Base-by-base conservation (phyloP, 2,888 invertebrate genomes). In the Spilarctia lutea region DNA sequence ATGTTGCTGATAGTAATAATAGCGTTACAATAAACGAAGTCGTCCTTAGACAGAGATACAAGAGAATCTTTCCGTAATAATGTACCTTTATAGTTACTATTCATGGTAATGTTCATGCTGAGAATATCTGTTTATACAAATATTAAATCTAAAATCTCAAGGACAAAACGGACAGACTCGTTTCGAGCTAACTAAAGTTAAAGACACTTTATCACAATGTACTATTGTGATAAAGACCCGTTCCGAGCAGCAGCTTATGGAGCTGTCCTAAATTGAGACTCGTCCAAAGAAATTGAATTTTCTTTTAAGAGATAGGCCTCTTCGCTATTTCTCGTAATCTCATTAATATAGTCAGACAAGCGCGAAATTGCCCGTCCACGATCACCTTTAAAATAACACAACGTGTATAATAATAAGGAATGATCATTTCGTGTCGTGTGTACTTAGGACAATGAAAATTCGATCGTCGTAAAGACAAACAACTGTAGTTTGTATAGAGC, bases 1-100 rank as follows among this genome's bases (percentile, higher is more conserved):
- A 76, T 73, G 72, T 80, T 45, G 65, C 73, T 56, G 77, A 71
- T 76, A 72, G 35, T 75, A 75, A 82, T 20, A 33, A 48, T 24
- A 48, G 48, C 30, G 20, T 48, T 33, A 68, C 33, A 33, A 68
- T 33, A 68, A 68, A 48, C 48, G 48, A 48, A 72, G 30, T 71
- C 35, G 65, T 75, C 7, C 18, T 63, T 30, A 30, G 60, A 30
- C 30, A 63, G 30, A 63, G 30, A 18, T 63, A 30, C 8, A 7
- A 7, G 18, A 18, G 2, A 24, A 30, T 63, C 7, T 27, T 30
- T 30, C 6, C 18, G 7, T 30, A 30, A 16, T 11, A 48, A 56
- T 60, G 13, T 27, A 4, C 60, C 27, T 0, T 60, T 27, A n/a
- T 11, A 27, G 27, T 27, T 27, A 56, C n/a, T 60, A 60, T 60